These are phyloP conservation scores for Marcusenius ussheri DNA, from an alignment of 2,113 vertebrate genomes.

Conservation along the genomic window DNA sequence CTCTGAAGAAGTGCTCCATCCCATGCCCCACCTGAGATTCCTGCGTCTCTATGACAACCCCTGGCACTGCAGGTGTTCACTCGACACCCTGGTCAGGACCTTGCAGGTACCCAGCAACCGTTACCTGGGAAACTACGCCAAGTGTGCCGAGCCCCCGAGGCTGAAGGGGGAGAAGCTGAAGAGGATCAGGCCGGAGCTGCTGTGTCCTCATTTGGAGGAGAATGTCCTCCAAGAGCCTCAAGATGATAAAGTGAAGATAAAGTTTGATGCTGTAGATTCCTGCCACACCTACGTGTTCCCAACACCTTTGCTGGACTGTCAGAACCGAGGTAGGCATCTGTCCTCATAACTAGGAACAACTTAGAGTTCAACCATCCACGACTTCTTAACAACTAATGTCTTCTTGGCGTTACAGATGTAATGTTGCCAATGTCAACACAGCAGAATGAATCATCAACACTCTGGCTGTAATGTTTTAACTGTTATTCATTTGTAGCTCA, in stretches of 20 bases:
- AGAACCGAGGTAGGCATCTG: constrained; percentile 72
- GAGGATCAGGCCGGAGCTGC: constrained; percentile 61
- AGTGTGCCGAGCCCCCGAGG: constrained; percentile 65
- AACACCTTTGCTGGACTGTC: constrained; percentile 78
- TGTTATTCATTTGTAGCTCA: not conserved
- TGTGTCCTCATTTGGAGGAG: constrained; percentile 57
- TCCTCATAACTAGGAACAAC: not conserved
- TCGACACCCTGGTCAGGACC: constrained; percentile 80
- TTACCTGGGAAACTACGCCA: constrained; percentile 86
- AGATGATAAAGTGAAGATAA: constrained; percentile 35
- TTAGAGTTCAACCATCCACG: not conserved
- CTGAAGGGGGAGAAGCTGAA: constrained; percentile 75
- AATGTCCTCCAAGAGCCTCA: not conserved
- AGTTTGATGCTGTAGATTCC: constrained; percentile 66
- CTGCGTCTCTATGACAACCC: constrained; percentile 92
- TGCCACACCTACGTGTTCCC: constrained; percentile 85
- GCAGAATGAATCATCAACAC: not conserved
- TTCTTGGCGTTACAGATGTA: not conserved
- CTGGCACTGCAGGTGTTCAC: constrained; percentile 78
- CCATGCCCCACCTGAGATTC: constrained; percentile 73
- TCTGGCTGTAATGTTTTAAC: not conserved
- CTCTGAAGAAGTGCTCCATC: constrained; percentile 79
- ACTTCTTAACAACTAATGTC: not conserved
- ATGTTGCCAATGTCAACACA: not conserved
- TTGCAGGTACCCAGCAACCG: constrained; percentile 84